Evolutionary conservation across 1,140 invertebrate genomes (phyloP).

Genomic region (Limonius californicus): DNA sequence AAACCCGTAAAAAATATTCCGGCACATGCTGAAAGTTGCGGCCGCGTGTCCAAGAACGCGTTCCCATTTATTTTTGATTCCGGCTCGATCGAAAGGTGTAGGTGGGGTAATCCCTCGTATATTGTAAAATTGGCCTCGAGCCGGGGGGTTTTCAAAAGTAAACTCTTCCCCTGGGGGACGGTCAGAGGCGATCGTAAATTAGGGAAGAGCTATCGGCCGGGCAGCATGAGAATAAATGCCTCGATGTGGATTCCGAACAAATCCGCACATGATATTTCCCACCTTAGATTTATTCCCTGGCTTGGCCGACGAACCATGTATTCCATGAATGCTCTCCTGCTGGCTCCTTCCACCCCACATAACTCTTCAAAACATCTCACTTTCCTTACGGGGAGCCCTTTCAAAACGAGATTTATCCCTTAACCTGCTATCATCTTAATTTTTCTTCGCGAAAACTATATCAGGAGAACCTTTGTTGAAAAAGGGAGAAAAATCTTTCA

Average conservation of each 20-base stretch:
- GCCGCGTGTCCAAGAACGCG: not conserved
- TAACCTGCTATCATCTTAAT: conserved; percentile 4
- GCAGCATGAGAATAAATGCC: conserved; percentile 29
- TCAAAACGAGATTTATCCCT: conserved; percentile 4
- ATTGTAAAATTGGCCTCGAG: conserved; percentile 24
- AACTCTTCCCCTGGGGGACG: conserved; percentile 18
- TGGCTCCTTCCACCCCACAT: not conserved
- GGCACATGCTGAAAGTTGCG: no score
- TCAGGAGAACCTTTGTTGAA: no score
- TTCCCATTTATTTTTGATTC: conserved; percentile 9
- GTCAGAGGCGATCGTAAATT: conserved; percentile 29
- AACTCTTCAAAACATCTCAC: not conserved
- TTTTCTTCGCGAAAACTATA: not conserved
- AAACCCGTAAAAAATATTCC: not conserved
- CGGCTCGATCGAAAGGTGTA: not conserved
- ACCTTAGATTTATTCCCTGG: conserved; percentile 24
- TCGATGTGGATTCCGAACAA: conserved; percentile 36
- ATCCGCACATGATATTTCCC: conserved; percentile 40
- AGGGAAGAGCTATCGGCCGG: conserved; percentile 22
- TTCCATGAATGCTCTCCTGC: not conserved
- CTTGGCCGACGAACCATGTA: conserved; percentile 6
- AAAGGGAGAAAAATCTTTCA: no score
- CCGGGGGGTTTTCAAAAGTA: conserved; percentile 23
- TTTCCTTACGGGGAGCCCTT: not conserved
- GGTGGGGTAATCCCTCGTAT: not conserved